Evolutionary conservation across 2,113 vertebrate species (phyloP), one percentile per base, ranked within the genome.

Genomic region (Misgurnus anguillicaudatus): DNA sequence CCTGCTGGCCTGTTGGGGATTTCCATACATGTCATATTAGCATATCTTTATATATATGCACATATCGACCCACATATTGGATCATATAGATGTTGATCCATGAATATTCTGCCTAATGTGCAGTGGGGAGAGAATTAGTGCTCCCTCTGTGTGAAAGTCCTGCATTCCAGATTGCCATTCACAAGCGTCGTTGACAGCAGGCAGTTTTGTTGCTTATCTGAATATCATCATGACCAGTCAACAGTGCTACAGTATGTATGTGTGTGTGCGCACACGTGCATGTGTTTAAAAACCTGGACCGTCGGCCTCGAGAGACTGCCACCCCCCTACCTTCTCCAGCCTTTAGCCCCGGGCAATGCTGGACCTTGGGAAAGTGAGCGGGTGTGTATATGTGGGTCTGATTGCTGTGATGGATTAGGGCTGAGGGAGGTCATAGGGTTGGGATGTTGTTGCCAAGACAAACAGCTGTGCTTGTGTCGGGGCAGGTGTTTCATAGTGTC

Each of bases 381-480:
- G 55, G 38, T n/a, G 16, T 48, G 64, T 74, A 36, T 78, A 36
- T 78, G 74, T 53, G 67, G 73, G 71, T 75, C 68, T 85, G 87
- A 86, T 80, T 78, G 63, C 76, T 71, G 83, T 91, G 91, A 93
- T 91, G 88, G 89, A 92, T 92, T 89, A 81, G 88, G 90, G 89
- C 91, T 86, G 80, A 58, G 65, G 67, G 31, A 85, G 91, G 89
- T 92, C 83, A 55, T 74, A 72, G 87, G 88, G 89, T 87, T 87
- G 86, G 74, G 57, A 86, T 89, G 87, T 88, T 87, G 83, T 86
- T 82, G 88, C 87, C 88, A 88, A 91, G 88, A 85, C 87, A 89
- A 89, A 90, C 91, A 91, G 91, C 91, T 92, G 91, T 82, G 87
- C 85, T 88, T 68, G 81, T 89, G 87, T 91, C 80, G 83, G 79